phyloP scores from a whole-genome alignment of 2,797 vertebrate species.

The Cryptoprocta ferox region DNA sequence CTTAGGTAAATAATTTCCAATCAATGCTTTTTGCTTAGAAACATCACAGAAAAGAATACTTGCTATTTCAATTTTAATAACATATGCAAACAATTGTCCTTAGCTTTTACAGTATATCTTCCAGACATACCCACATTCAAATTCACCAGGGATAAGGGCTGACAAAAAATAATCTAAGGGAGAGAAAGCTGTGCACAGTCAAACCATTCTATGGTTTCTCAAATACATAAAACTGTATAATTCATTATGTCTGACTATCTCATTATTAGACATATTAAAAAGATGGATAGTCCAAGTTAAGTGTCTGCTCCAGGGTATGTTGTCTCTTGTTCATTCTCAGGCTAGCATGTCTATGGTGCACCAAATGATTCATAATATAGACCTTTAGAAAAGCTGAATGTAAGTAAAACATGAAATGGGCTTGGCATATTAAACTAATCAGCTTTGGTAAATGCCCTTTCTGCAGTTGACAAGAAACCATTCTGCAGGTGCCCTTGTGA shows the following conservation, averaged over 20 bases:
- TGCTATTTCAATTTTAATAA: slow-evolving; percentile 38
- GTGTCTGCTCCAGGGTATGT: slow-evolving; percentile 28
- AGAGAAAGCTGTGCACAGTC: neutral
- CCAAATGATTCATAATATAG: slow-evolving; percentile 57
- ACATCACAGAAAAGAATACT: slow-evolving; percentile 14
- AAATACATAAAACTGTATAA: slow-evolving; percentile 43
- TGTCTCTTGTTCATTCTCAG: slow-evolving; percentile 57
- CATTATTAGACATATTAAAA: slow-evolving; percentile 69
- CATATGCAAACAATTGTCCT: neutral
- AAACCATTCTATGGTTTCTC: slow-evolving; percentile 32
- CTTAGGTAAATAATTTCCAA: neutral
- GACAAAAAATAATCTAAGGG: neutral
- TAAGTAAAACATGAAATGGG: slow-evolving; percentile 57
- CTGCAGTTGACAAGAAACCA: neutral
- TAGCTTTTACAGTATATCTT: slow-evolving; percentile 29
- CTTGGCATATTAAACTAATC: slow-evolving; percentile 62
- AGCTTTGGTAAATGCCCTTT: slow-evolving; percentile 43
- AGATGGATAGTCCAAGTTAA: slow-evolving; percentile 41
- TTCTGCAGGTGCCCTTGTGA: accelerated
- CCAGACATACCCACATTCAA: neutral
- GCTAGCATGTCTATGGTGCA: slow-evolving; percentile 12
- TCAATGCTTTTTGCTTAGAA: neutral
- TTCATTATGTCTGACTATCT: slow-evolving; percentile 58
- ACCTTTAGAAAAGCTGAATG: slow-evolving; percentile 59
- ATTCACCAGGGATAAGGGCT: slow-evolving; percentile 15